Percentiles rank a stretch among this genome's conserved stretches.
Conservation (phyloP, 2,888 invertebrate genomes). For the Mimachlamys varia region DNA sequence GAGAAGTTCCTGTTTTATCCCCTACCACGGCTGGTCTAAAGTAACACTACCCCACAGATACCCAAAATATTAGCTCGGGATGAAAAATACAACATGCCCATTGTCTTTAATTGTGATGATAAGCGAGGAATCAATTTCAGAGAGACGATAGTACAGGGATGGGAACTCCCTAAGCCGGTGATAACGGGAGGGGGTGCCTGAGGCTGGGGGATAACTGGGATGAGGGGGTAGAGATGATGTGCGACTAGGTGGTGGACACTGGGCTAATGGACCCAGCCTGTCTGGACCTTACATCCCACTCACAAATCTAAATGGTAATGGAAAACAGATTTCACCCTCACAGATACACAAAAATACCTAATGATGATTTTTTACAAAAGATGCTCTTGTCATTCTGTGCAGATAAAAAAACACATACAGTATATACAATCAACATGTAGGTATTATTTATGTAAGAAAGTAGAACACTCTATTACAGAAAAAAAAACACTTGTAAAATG, state of each 20-base stretch:
- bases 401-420: not conserved
- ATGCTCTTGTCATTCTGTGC: not conserved
- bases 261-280: no score
- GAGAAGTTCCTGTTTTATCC: not conserved
- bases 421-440: not conserved
- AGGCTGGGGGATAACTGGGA: not conserved
- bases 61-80: slow-evolving; percentile 19
- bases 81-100: slow-evolving; percentile 31
- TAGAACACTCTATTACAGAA: not conserved
- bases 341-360: not conserved
- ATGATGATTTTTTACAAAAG: not conserved
- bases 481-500: not conserved
- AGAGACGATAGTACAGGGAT: not conserved
- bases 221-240: not conserved
- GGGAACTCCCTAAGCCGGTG: not conserved
- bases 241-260: not conserved
- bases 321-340: not conserved
- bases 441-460: not conserved
- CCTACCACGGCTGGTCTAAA: not conserved
- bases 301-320: not conserved
- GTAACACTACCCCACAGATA: slow-evolving; percentile 20
- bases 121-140: slow-evolving; percentile 12
- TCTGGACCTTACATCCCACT: not conserved
- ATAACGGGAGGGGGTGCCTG: not conserved
- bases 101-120: slow-evolving; percentile 36